Evolutionary conservation across 92 coral and sea anemone genomes (phyloP).

Genomic region (Palythoa caribaeorum): DNA sequence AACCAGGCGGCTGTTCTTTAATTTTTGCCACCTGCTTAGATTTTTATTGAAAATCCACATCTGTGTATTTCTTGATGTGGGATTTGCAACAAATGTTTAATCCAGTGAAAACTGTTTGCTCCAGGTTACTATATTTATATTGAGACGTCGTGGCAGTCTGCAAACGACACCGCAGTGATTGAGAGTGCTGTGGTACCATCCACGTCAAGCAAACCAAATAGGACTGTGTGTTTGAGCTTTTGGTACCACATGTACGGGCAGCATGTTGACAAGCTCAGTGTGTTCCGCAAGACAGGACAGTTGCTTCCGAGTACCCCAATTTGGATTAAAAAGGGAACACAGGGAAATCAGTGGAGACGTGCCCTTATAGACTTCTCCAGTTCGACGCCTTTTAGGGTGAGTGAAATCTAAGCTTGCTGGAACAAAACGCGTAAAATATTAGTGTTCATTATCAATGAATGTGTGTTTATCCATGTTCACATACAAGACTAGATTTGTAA

Average conservation of each 20-base stretch:
- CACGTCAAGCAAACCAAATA: conserved; percentile 64
- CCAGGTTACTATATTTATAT: conserved; percentile 92
- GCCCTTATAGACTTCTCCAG: conserved; percentile 81
- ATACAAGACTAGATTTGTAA: too few relatives aligned
- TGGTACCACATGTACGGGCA: conserved; percentile 98
- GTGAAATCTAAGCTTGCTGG: background rate
- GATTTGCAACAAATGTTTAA: background rate
- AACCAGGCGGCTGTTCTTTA: too few relatives aligned
- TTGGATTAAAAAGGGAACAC: conserved; percentile 92
- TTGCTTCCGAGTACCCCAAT: conserved; percentile 75
- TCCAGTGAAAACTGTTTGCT: background rate
- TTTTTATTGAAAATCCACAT: too few relatives aligned
- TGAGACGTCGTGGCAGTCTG: conserved; percentile 82
- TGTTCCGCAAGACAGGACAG: conserved; percentile 70
- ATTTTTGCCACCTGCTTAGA: too few relatives aligned
- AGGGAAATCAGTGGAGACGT: conserved; percentile 83
- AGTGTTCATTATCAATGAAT: too few relatives aligned
- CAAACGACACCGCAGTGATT: conserved; percentile 82
- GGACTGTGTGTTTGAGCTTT: conserved; percentile 84
- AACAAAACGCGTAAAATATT: too few relatives aligned
- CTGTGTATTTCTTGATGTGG: background rate
- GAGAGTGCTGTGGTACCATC: conserved; percentile 76
- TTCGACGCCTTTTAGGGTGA: conserved; percentile 70
- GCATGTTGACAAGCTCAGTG: conserved; percentile 85
- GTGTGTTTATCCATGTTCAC: too few relatives aligned